phyloP scores from a whole-genome alignment of 2,797 vertebrate species.

The Sebastes ruberrimus region DNA sequence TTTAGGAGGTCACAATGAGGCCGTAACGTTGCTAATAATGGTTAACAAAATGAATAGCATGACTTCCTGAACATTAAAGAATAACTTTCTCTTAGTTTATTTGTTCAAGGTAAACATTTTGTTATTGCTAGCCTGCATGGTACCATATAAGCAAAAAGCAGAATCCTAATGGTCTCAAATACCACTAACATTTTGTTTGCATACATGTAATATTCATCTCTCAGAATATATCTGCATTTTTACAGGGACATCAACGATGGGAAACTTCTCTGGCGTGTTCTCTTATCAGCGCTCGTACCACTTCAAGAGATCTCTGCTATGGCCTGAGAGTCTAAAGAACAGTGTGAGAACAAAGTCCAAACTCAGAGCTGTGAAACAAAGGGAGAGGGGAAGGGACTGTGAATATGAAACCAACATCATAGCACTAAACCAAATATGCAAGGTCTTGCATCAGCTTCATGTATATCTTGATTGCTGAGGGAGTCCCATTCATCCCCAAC shows the following conservation, averaged over 20 bases:
- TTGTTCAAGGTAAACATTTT: not conserved
- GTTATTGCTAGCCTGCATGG: not conserved
- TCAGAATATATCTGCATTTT: not conserved
- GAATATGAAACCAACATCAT: constrained; percentile 16
- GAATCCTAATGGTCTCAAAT: not conserved
- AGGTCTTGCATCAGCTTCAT: constrained; percentile 15
- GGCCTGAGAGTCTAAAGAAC: constrained; percentile 63
- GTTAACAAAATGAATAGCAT: not conserved
- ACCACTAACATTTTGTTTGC: not conserved
- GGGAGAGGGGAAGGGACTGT: not conserved
- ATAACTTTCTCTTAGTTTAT: not conserved
- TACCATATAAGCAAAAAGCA: not conserved
- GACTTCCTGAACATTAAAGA: not conserved
- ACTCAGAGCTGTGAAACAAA: not conserved
- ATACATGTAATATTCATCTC: not conserved
- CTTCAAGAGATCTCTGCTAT: constrained; percentile 27
- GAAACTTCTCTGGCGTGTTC: not conserved
- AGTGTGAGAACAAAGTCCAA: constrained; percentile 49
- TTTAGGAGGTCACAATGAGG: not conserved
- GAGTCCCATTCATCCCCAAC: not conserved
- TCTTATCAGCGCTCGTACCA: constrained; percentile 42
- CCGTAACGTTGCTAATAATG: not conserved
- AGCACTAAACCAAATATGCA: not conserved
- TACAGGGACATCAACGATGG: not conserved
- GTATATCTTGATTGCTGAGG: constrained; percentile 23